phyloP scores from a whole-genome alignment of 1,140 invertebrate species.

The Bombus huntii region DNA sequence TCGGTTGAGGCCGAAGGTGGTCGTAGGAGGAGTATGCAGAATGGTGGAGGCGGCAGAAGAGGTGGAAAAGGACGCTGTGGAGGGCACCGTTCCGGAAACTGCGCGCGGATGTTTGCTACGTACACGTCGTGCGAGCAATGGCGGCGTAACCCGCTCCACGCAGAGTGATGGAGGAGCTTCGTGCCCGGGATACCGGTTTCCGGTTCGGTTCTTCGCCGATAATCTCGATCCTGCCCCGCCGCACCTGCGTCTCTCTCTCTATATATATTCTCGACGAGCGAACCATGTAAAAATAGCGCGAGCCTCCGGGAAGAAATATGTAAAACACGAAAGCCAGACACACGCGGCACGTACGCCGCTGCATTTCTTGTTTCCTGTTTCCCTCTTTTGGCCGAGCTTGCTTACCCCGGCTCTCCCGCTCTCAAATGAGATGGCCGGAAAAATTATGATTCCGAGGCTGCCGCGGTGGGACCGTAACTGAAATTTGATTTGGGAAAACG shows the following conservation, averaged over 20 bases:
- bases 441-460: constrained; percentile 30
- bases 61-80: constrained; percentile 35
- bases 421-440: constrained; percentile 44
- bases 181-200: constrained; percentile 74
- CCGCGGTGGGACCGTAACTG: background rate
- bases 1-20: constrained; percentile 37
- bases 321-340: constrained; percentile 49
- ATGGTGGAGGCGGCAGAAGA: constrained; percentile 46
- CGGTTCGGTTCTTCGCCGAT: constrained; percentile 74
- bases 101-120: constrained; percentile 70
- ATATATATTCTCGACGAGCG: constrained; percentile 10
- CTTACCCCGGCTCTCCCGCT: background rate
- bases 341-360: constrained; percentile 49
- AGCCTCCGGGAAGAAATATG: constrained; percentile 57
- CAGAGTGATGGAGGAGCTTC: constrained; percentile 75
- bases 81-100: constrained; percentile 72
- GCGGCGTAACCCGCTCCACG: constrained; percentile 65
- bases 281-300: constrained; percentile 40
- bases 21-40: constrained; percentile 49
- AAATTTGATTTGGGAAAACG: constrained; percentile 13
- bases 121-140: constrained; percentile 68
- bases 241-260: constrained; percentile 68
- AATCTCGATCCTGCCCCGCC: constrained; percentile 74
- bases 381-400: constrained; percentile 7
- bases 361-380: constrained; percentile 15